phyloP scores from a whole-genome alignment of 2,113 vertebrate genomes.

The Bubo bubo region DNA sequence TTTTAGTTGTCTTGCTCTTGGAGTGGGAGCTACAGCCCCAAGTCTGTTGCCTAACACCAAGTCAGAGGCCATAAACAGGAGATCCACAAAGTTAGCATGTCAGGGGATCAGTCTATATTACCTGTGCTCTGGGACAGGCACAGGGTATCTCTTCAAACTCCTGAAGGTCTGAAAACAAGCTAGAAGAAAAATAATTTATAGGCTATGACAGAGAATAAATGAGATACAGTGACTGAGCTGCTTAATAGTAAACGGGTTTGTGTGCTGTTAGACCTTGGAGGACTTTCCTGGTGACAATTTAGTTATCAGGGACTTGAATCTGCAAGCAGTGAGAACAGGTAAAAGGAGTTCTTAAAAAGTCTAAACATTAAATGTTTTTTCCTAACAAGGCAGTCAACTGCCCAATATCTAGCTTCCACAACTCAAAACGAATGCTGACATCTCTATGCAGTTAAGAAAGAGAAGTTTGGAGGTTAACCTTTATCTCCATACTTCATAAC shows the following conservation, averaged over 20 bases:
- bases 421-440: neutral
- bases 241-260: neutral
- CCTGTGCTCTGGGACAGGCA: accelerated
- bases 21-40: neutral
- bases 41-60: neutral
- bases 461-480: neutral
- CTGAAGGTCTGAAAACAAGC: neutral
- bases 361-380: neutral
- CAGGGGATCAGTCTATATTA: neutral
- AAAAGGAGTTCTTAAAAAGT: neutral
- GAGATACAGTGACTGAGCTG: neutral
- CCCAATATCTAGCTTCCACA: neutral
- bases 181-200: neutral
- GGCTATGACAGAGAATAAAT: neutral
- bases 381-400: neutral
- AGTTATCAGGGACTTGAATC: neutral
- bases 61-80: neutral
- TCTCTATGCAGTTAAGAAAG: neutral
- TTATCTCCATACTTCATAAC: neutral
- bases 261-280: neutral
- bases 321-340: neutral
- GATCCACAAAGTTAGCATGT: neutral
- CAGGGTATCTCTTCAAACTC: neutral
- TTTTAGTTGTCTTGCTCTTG: neutral
- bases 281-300: neutral